Percentiles rank a stretch among this genome's conserved stretches.
phyloP scores from a whole-genome alignment of 2,797 vertebrate genomes.

The Fistularia tabacaria region DNA sequence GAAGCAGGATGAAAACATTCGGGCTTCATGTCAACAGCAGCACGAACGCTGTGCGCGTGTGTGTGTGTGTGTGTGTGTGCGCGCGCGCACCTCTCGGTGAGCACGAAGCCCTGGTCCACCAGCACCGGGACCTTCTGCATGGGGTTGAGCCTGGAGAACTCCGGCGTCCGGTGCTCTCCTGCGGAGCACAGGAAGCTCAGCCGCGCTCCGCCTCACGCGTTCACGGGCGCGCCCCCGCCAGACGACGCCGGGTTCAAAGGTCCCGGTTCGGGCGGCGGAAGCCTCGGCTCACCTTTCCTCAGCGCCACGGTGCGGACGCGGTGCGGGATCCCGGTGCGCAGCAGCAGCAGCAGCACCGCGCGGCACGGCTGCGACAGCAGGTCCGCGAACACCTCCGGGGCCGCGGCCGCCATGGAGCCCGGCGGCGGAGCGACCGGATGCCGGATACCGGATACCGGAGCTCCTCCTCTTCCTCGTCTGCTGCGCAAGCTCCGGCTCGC shows the following conservation, averaged over 20 bases:
- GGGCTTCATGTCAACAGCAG: no score
- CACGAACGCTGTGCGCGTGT: not conserved
- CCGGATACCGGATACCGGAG: no score
- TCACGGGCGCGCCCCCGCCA: not conserved
- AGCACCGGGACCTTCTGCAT: conserved; percentile 76
- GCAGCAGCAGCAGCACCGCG: conserved; percentile 67
- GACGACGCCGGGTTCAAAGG: no score
- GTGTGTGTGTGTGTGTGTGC: conserved; percentile 3
- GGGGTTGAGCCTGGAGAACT: conserved; percentile 69
- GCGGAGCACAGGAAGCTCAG: not conserved
- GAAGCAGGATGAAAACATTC: no score
- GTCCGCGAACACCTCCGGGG: conserved; percentile 61
- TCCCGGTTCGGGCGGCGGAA: no score
- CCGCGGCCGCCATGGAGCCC: no score
- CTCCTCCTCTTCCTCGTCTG: no score
- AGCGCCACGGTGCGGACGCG: conserved; percentile 58
- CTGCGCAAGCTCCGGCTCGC: no score
- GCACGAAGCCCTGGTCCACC: conserved; percentile 64
- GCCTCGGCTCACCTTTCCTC: conserved; percentile 64
- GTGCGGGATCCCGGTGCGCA: conserved; percentile 60
- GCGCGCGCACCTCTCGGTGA: conserved; percentile 71
- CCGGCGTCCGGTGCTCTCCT: conserved; percentile 65
- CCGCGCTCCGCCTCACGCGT: no score
- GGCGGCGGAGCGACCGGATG: no score
- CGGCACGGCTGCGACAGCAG: conserved; percentile 74